Conservation (phyloP, 1,140 invertebrate genomes). For the Anastrepha obliqua region DNA sequence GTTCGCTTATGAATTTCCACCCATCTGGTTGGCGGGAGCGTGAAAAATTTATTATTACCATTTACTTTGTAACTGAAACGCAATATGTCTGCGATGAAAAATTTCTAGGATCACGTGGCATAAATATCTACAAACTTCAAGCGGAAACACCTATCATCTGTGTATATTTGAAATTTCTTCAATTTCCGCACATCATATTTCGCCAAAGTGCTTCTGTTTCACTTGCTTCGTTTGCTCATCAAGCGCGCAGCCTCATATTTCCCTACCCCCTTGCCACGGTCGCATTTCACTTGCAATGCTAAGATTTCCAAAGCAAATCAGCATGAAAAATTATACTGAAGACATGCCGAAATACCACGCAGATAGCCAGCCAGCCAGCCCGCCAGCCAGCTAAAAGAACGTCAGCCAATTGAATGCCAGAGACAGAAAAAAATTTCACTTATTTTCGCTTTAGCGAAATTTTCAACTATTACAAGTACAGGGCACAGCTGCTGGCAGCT, state of each 20-base stretch:
- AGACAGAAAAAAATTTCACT: constrained; percentile 13
- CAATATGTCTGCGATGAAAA: constrained; percentile 42
- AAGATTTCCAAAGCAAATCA: constrained; percentile 37
- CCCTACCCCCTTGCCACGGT: background rate
- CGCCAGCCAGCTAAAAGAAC: background rate
- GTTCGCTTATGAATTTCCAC: background rate
- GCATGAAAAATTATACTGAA: constrained; percentile 48
- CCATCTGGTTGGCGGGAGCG: background rate
- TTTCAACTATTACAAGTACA: background rate
- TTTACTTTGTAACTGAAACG: constrained; percentile 33
- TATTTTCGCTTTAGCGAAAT: constrained; percentile 43
- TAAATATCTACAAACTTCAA: constrained; percentile 44
- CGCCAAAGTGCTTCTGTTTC: constrained; percentile 38
- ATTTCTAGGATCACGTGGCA: constrained; percentile 33
- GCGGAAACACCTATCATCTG: constrained; percentile 28
- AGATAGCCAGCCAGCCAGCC: background rate
- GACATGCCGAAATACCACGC: background rate
- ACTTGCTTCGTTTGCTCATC: background rate
- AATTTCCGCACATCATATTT: constrained; percentile 50
- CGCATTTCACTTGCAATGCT: background rate
- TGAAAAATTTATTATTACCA: constrained; percentile 38
- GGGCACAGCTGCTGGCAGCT: background rate
- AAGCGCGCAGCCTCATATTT: background rate
- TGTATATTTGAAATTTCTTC: constrained; percentile 25
- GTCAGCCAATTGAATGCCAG: background rate